Conservation (phyloP, 2,888 invertebrate genomes). For the Eurytoma adleriae region DNA sequence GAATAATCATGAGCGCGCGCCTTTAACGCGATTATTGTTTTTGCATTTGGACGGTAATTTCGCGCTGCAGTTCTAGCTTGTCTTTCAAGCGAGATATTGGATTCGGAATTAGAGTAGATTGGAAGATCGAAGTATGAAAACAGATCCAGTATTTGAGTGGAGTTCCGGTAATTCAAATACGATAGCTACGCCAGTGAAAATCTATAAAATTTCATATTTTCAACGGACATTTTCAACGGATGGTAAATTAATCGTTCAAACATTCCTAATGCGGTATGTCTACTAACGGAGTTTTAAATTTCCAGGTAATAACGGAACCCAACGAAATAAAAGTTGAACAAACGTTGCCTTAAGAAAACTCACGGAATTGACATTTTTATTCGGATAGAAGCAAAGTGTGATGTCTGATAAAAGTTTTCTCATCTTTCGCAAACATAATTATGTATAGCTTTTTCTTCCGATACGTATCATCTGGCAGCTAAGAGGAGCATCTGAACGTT, state of each 20-base stretch:
- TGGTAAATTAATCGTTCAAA: not conserved
- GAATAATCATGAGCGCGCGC: slow-evolving; percentile 17
- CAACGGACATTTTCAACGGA: not conserved
- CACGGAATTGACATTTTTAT: too few species aligned
- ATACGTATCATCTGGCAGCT: too few species aligned
- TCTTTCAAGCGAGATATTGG: slow-evolving; percentile 19
- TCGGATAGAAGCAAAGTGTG: too few species aligned
- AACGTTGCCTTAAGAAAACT: too few species aligned
- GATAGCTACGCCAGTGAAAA: not conserved
- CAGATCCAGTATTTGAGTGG: slow-evolving; percentile 11
- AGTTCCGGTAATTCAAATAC: slow-evolving; percentile 12
- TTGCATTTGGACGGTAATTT: slow-evolving; percentile 11
- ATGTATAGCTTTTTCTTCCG: too few species aligned
- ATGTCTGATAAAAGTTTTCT: too few species aligned
- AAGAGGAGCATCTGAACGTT: too few species aligned
- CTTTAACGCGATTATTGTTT: slow-evolving; percentile 26
- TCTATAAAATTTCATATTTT: not conserved
- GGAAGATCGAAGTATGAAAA: slow-evolving; percentile 36
- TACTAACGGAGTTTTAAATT: too few species aligned
- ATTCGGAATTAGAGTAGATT: slow-evolving; percentile 11
- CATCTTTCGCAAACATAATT: too few species aligned
- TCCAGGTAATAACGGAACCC: too few species aligned
- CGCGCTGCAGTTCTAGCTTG: slow-evolving; percentile 2
- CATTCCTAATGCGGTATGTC: not conserved
- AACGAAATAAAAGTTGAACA: too few species aligned